Evolutionary conservation across 2,888 invertebrate species (phyloP), one percentile per base, ranked within the genome.

Genomic region (Andrena bucephala): DNA sequence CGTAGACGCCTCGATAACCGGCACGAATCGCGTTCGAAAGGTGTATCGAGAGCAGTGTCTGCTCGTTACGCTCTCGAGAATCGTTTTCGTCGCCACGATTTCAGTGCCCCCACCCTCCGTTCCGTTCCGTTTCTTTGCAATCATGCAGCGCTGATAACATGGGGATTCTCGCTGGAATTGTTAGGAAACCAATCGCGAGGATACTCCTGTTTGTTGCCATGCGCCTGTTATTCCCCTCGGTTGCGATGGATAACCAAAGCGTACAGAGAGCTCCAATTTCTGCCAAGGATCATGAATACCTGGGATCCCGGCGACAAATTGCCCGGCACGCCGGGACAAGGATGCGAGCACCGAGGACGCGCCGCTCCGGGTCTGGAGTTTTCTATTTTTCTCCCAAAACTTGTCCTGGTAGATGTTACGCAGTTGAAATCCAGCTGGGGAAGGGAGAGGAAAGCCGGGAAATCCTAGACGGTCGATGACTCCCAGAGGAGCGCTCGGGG

Each of bases 391-490:
- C 74, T 13, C 13, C 36, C 27, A 59, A 71, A 69, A 79, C 36
- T 81, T 66, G 79, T 74, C 79, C 54, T 33, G 65, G 69, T 59
- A 65, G 68, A 65, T 69, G 60, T 79, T 74, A 81, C 74, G 65
- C 31, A 79, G 59, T 24, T 29, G 63, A 79, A 27, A 81, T 60
- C 42, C 52, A 42, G 68, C 20, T 52, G 69, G 73, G 10, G 60
- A 59, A 29, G 66, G 42, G 50, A 66, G 75, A 70, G 66, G 73
- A 76, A 81, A 70, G 77, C 54, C 31, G 79, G 60, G 80, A 77
- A 70, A 81, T 84, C 81, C 62, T 84, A 78, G 85, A 79, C 84
- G 86, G 84, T 84, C 85, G 84, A 87, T 81, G 85, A 85, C 81
- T 85, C 81, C 86, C 83, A 33, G 27, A 36, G 86, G 84, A 78